phyloP scores from a whole-genome alignment of 2,888 invertebrate species.

The Formica aserva region DNA sequence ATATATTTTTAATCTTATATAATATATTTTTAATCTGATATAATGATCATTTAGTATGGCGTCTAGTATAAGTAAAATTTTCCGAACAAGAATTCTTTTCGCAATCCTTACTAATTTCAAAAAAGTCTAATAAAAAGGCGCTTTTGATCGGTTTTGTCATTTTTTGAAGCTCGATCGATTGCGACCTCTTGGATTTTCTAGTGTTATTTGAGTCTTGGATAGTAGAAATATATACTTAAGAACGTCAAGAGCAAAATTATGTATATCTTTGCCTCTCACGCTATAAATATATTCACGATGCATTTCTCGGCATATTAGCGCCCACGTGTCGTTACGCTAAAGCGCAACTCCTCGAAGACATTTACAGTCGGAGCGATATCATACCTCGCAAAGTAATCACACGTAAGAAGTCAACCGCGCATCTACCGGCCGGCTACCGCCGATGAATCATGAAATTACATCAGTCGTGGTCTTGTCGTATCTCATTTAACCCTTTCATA shows the following conservation, averaged over 20 bases:
- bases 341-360: constrained; percentile 21
- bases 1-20: background rate
- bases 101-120: constrained; percentile 68
- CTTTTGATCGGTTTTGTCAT: constrained; percentile 70
- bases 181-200: constrained; percentile 75
- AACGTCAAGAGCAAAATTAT: background rate
- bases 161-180: constrained; percentile 78
- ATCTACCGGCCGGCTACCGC: constrained; percentile 23
- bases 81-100: constrained; percentile 56
- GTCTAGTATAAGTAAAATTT: background rate
- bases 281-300: constrained; percentile 27
- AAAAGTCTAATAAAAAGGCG: constrained; percentile 79
- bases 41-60: background rate
- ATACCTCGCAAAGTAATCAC: constrained; percentile 49
- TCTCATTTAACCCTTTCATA: constrained; percentile 38
- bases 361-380: constrained; percentile 31
- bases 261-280: background rate
- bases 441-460: constrained; percentile 57
- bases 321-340: constrained; percentile 28
- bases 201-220: constrained; percentile 68
- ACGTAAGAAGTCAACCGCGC: constrained; percentile 25
- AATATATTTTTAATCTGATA: constrained; percentile 9
- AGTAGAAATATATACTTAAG: background rate
- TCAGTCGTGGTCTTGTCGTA: constrained; percentile 40
- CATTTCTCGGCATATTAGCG: constrained; percentile 44